A percentile compares a stretch with the other conserved stretches of the same genome.
Conservation (phyloP, 2,888 invertebrate species). For the Agriopis marginaria region DNA sequence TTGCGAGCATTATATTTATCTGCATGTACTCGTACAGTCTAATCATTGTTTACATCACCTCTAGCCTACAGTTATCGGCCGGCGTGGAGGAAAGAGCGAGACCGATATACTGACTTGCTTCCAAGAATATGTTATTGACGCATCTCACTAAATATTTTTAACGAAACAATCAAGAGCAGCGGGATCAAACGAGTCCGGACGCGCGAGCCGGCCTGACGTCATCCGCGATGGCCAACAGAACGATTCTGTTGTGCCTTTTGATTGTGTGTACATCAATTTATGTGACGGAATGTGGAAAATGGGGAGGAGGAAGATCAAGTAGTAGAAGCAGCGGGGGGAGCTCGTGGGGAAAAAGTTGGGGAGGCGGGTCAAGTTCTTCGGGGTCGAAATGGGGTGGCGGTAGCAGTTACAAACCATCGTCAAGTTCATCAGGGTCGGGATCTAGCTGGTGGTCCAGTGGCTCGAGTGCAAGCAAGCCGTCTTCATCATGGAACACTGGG, state of each 20-base stretch:
- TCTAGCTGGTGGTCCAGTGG: constrained; percentile 19
- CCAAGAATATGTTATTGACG: constrained; percentile 53
- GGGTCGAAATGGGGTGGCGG: constrained; percentile 23
- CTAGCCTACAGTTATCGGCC: constrained; percentile 51
- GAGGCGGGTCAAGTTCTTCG: constrained; percentile 27
- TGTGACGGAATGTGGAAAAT: constrained; percentile 56
- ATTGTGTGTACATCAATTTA: constrained; percentile 58
- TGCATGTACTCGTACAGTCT: not conserved
- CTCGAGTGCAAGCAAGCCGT: constrained; percentile 41
- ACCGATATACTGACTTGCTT: constrained; percentile 45
- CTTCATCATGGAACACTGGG: constrained; percentile 39
- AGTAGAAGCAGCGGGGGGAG: constrained; percentile 46
- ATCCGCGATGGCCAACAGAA: constrained; percentile 68
- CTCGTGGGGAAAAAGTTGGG: constrained; percentile 45
- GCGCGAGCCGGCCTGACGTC: constrained; percentile 46
- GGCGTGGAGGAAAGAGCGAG: constrained; percentile 39
- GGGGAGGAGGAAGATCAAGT: constrained; percentile 43
- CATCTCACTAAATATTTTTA: constrained; percentile 51
- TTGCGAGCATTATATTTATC: constrained; percentile 28
- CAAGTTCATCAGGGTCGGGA: constrained; percentile 23
- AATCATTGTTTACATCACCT: constrained; percentile 53
- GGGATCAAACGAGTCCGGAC: constrained; percentile 50
- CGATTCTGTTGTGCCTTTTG: constrained; percentile 67
- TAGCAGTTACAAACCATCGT: constrained; percentile 22
- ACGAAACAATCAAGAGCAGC: constrained; percentile 49